Evolutionary conservation across 2,797 vertebrate genomes (phyloP), one percentile per base, ranked within the genome.

Genomic region (Myripristis murdjan): DNA sequence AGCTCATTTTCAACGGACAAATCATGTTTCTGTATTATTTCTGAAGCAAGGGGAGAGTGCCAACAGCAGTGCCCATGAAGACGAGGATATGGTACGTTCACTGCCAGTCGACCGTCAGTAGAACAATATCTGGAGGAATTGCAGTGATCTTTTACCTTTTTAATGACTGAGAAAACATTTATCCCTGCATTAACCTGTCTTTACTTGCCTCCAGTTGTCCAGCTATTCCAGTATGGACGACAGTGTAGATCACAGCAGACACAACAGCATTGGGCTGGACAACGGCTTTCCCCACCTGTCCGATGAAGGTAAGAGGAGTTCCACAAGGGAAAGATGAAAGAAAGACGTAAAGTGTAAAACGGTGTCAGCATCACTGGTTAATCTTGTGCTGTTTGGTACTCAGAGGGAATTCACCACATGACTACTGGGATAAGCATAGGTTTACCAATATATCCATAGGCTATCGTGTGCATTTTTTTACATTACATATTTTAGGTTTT

Each of bases 221-320:
- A 93, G 87, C 66, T 83, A 81, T 15, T 93, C 87, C 0, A 94
- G 93, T 80, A 31, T 81, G 4, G 94, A 96, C 9, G 91, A 93
- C 28, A 67, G 62, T 23, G 0, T 35, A 0, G 81, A 82, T 28
- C 55, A 10, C 2, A 86, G 35, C 64, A 43, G 60, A 20, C 37
- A 60, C 46, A 23, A n/a, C 52, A 77, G 64, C 58, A 12, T 49
- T 4, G 1, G 22, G n/a, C 20, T 69, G 0, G 71, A 77, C 0
- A 37, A 33, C 2, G 0, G 6, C 59, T 52, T 72, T 14, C 44
- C 57, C 37, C 56, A 12, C 2, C 26, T 59, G 31, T 22, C 76
- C 39, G 69, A 52, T 33, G 76, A 81, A 83, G 85, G 90, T 91
- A 31, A 73, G 75, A 22, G 14, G 33, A 55, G 57, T 11, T 54